Conservation (phyloP, 2,113 vertebrate genomes). For the rabbit (Oryctolagus cuniculus) region DNA sequence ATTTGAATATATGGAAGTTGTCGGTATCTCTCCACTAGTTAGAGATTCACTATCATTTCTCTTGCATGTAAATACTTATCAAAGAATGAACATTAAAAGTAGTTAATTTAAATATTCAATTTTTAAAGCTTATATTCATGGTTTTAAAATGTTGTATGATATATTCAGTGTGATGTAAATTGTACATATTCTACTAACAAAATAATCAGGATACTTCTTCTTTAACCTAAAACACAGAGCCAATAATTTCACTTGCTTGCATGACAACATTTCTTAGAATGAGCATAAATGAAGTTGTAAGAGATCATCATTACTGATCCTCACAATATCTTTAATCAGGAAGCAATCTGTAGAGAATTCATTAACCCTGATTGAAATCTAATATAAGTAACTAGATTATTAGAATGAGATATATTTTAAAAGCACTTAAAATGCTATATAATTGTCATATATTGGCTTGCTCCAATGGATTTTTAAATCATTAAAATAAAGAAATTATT, state of each 20-base stretch:
- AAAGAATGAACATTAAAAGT: neutral
- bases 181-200: neutral
- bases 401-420: constrained; percentile 32
- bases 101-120: neutral
- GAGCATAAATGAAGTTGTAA: constrained; percentile 42
- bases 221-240: constrained; percentile 1
- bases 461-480: neutral
- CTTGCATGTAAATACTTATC: constrained; percentile 28
- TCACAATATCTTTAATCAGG: constrained; percentile 51
- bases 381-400: constrained; percentile 5
- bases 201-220: constrained; percentile 11
- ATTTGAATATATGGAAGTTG: neutral
- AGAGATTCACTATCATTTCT: neutral
- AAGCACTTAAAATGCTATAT: neutral
- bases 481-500: neutral
- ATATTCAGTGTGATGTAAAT: constrained; percentile 6
- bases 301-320: neutral
- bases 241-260: neutral
- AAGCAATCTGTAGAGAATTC: constrained; percentile 29
- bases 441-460: neutral
- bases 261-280: constrained; percentile 11
- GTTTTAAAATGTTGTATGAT: constrained; percentile 20
- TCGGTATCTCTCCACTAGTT: neutral
- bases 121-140: neutral
- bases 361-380: constrained; percentile 49